Conservation (phyloP, 2,888 invertebrate genomes). For the Rotaria socialis region DNA sequence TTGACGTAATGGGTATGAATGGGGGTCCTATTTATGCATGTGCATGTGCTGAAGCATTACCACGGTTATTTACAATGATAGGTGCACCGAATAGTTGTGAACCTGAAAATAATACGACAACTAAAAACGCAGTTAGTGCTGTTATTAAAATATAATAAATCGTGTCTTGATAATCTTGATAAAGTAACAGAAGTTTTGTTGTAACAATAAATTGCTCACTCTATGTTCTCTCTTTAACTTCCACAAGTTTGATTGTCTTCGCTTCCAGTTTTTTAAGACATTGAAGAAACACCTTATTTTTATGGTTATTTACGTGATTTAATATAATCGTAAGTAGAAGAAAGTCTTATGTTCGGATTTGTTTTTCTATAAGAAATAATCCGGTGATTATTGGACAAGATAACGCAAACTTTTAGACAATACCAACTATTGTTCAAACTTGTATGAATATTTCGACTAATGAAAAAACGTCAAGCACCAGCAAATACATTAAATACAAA, state of each 20-base stretch:
- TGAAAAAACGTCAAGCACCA: constrained; percentile 6
- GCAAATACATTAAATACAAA: background rate
- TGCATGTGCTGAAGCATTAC: constrained; percentile 69
- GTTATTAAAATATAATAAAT: constrained; percentile 76
- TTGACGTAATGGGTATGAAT: constrained; percentile 79
- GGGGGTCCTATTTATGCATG: constrained; percentile 63
- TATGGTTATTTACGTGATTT: constrained; percentile 92
- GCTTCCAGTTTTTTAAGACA: constrained; percentile 92
- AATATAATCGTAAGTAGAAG: constrained; percentile 67
- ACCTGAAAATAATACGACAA: constrained; percentile 79
- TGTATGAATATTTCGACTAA: constrained; percentile 34
- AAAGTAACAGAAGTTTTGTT: background rate
- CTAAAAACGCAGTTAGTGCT: constrained; percentile 97
- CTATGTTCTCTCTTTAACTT: constrained; percentile 64
- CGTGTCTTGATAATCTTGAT: background rate
- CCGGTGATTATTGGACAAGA: constrained; percentile 77
- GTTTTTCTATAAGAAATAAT: constrained; percentile 67
- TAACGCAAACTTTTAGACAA: constrained; percentile 68
- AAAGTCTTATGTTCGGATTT: background rate
- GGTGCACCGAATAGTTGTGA: constrained; percentile 74
- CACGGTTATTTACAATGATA: constrained; percentile 76
- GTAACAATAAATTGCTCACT: constrained; percentile 58
- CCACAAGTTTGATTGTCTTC: constrained; percentile 86
- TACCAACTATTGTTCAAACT: constrained; percentile 39
- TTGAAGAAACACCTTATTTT: constrained; percentile 88